Evolutionary conservation across 1,140 invertebrate genomes (phyloP).

Genomic region (Calliphora vicina): DNA sequence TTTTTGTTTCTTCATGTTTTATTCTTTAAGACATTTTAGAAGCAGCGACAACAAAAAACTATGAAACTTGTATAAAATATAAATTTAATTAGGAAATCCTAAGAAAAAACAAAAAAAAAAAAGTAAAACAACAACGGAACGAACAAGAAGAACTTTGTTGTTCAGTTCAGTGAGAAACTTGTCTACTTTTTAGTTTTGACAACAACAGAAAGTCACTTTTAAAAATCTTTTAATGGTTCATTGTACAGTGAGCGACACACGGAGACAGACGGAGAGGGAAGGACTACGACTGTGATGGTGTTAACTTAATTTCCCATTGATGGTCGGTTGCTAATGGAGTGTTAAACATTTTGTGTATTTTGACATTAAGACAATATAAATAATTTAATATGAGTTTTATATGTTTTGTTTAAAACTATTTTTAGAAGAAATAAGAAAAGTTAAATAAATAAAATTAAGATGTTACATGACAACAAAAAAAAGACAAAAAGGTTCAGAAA

Average conservation of each 20-base stretch:
- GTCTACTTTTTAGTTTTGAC: neutral
- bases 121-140: no score
- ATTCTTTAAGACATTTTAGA: no score
- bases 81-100: constrained; percentile 8
- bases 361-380: neutral
- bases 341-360: neutral
- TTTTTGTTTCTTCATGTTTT: neutral
- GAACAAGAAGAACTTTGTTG: neutral
- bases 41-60: neutral
- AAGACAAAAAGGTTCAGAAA: no score
- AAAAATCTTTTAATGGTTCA: constrained; percentile 11
- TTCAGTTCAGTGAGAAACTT: neutral
- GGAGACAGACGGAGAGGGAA: neutral
- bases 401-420: no score
- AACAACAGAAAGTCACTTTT: neutral
- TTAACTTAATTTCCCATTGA: neutral
- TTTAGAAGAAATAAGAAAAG: no score
- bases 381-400: neutral
- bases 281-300: neutral
- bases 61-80: neutral
- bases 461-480: no score
- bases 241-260: neutral
- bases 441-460: no score
- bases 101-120: neutral
- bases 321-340: neutral